Evolutionary conservation across 2,888 invertebrate species (phyloP), one percentile per base, ranked within the genome.

Genomic region (Meghimatium bilineatum): DNA sequence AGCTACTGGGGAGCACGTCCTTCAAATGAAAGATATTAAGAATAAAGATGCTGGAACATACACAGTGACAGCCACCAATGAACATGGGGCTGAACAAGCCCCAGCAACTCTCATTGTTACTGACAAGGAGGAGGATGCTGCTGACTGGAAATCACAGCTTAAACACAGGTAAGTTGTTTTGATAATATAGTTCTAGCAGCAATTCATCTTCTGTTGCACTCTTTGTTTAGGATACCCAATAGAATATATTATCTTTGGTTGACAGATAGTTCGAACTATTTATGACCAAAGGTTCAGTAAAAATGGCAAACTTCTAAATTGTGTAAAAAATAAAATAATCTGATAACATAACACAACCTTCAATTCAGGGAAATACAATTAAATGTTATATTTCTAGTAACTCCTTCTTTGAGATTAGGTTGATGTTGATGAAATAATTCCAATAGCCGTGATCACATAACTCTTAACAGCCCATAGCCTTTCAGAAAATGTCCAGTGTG

Each of bases 51-150:
- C 93, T 10, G 93, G 93, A 10, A 93, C 93, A 0, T 93, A 93
- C 88, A 92, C 91, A 1, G 92, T 93, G 49, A 92, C 92, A 1
- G 90, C 92, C 23, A 90, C 88, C 76, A 93, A 93, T 86, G 93
- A 93, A 85, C 92, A 92, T 80, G 93, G 93, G 36, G 83, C 90
- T 10, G 91, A 91, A 60, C 88, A 90, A n/a, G 91, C 91, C 32
- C 91, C 93, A 3, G 93, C 90, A 17, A 93, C 93, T 0, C 90
- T 93, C 52, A 93, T 93, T 87, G 93, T 93, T 20, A 93, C 93
- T 2, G 90, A 92, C 84, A 92, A 92, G 75, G 89, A 90, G 49
- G 93, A 92, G 80, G 93, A 93, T 77, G 93, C 90, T 1, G 90
- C 90, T 60, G 93, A 93, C 89, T 93, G 93, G 93, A 90, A 91